Percentiles rank a stretch among this genome's conserved stretches.
These are phyloP conservation scores for Eubucco bourcierii DNA, from an alignment of 2,113 vertebrate species.

Conservation along the genomic window DNA sequence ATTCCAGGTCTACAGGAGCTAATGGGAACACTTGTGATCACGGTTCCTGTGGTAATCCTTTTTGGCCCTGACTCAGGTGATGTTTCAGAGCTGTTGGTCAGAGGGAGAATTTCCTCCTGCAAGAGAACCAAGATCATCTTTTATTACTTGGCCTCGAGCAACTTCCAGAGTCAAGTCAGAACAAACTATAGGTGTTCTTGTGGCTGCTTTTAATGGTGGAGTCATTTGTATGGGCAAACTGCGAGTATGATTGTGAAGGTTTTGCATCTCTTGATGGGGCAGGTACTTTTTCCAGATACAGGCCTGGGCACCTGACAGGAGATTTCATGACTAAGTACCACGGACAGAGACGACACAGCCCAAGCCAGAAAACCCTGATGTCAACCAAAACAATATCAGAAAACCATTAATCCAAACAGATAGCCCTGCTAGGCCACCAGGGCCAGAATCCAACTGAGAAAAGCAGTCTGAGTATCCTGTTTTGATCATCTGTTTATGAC, in stretches of 20 bases:
- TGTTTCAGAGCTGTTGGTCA: neutral
- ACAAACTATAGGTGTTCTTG: neutral
- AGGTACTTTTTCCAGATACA: neutral
- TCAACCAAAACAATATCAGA: neutral
- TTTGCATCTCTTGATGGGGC: neutral
- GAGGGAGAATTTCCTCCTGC: neutral
- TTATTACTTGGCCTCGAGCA: accelerated
- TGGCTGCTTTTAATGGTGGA: neutral
- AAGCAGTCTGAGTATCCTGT: neutral
- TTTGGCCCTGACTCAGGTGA: neutral
- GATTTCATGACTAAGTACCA: slow-evolving; percentile 28
- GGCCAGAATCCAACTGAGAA: neutral
- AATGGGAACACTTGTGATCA: neutral
- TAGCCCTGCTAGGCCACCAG: neutral
- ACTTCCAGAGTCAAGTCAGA: neutral
- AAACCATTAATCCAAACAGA: neutral
- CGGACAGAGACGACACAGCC: slow-evolving; percentile 47
- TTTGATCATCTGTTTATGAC: neutral
- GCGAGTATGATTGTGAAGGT: neutral
- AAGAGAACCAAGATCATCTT: neutral
- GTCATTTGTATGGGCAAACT: neutral
- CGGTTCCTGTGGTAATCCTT: neutral
- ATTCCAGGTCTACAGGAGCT: neutral
- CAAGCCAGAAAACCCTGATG: neutral
- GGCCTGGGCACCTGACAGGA: neutral